Percentiles rank a stretch among this genome's conserved stretches.
These are phyloP conservation scores for Labeo calbasu DNA, from an alignment of 2,797 vertebrate genomes.

Conservation along the genomic window DNA sequence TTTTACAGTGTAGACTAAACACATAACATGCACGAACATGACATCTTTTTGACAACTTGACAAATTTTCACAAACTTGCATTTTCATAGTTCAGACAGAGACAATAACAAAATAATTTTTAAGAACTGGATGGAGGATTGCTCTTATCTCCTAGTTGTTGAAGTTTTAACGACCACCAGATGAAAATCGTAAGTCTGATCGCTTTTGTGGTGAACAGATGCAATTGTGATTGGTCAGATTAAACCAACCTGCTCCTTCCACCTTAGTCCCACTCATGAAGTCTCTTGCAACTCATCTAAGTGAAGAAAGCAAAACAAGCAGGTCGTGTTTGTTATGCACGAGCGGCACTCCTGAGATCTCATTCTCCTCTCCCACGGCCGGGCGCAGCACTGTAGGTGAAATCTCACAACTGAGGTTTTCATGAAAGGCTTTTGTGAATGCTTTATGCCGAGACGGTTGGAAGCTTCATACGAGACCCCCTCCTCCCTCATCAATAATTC, in stretches of 20 bases:
- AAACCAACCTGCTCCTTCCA: background rate
- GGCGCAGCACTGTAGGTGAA: constrained; percentile 51
- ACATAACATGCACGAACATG: background rate
- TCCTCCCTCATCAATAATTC: constrained; percentile 60
- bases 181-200: background rate
- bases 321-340: background rate
- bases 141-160: background rate
- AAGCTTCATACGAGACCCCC: constrained; percentile 59
- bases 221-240: background rate
- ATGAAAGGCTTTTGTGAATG: constrained; percentile 58
- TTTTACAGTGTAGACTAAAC: background rate
- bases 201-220: background rate
- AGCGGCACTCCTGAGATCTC: background rate
- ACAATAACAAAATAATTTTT: background rate
- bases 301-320: background rate
- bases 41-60: background rate
- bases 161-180: background rate
- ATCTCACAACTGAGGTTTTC: constrained; percentile 42
- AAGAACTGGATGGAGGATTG: background rate
- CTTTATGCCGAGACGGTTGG: constrained; percentile 30
- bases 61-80: background rate
- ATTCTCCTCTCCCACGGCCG: background rate
- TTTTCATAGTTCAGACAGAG: background rate
- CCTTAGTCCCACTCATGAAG: background rate
- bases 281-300: background rate